These are phyloP conservation scores for Resseliella maxima DNA, from an alignment of 2,888 invertebrate genomes.

Conservation along the genomic window DNA sequence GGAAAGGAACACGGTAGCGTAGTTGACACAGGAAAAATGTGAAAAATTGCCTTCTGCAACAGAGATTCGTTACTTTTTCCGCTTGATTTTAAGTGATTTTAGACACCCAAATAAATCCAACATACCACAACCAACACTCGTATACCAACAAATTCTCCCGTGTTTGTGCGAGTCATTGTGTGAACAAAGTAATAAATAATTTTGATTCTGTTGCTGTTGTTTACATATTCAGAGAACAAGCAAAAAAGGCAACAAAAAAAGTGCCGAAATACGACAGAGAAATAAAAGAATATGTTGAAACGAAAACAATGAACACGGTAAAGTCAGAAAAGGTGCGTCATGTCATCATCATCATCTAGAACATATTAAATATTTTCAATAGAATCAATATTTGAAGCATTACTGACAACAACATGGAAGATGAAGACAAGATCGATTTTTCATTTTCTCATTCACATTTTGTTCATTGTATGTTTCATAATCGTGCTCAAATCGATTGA, in stretches of 20 bases:
- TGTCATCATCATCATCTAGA: constrained; percentile 51
- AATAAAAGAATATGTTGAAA: not conserved
- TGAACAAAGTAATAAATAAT: not conserved
- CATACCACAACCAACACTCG: not conserved
- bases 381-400: constrained; percentile 27
- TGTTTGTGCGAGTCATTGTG: not conserved
- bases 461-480: constrained; percentile 1
- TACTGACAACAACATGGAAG: not conserved
- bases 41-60: constrained; percentile 28
- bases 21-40: not conserved
- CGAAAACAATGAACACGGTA: constrained; percentile 2
- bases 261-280: not conserved
- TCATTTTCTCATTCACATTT: constrained; percentile 5
- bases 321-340: not conserved
- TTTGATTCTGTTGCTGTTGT: not conserved
- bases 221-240: constrained; percentile 18
- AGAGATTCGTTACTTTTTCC: not conserved
- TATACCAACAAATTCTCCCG: not conserved
- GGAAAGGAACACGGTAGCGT: not conserved
- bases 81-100: not conserved
- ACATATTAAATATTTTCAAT: constrained; percentile 38
- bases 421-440: not conserved
- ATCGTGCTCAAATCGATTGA: constrained; percentile 51
- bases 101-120: not conserved
- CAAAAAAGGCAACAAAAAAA: not conserved